These are phyloP conservation scores for Hippocampus kuda DNA, from an alignment of 2,797 vertebrate species.

Conservation along the genomic window DNA sequence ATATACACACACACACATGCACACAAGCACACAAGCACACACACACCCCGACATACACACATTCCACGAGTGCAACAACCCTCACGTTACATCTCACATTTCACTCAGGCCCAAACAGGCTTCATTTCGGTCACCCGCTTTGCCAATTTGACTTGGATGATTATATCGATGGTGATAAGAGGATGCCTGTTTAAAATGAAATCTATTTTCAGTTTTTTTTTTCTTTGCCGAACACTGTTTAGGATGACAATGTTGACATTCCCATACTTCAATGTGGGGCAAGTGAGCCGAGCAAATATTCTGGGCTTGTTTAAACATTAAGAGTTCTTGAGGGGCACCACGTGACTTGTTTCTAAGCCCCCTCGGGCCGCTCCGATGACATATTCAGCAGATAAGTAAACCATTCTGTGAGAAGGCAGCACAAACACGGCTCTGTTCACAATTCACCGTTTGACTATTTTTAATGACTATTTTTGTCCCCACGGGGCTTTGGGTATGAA, in stretches of 20 bases:
- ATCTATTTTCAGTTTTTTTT: neutral
- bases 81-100: conserved; percentile 47
- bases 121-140: conserved; percentile 1
- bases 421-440: conserved; percentile 8
- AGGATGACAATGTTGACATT: conserved; percentile 13
- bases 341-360: conserved; percentile 16
- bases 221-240: neutral
- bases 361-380: conserved; percentile 6
- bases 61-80: conserved; percentile 28
- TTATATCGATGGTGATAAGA: neutral
- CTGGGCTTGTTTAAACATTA: conserved; percentile 19
- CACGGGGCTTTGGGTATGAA: neutral
- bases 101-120: conserved; percentile 40
- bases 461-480: neutral
- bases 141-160: neutral
- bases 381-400: conserved; percentile 14
- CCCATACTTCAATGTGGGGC: conserved; percentile 8
- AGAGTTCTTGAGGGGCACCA: conserved; percentile 12
- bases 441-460: neutral
- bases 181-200: neutral
- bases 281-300: conserved; percentile 29
- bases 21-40: neutral
- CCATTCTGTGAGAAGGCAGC: conserved; percentile 4
- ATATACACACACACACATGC: no score
- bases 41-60: conserved; percentile 5